Evolutionary conservation across 2,113 vertebrate species (phyloP).

Genomic region (Cololabis saira): DNA sequence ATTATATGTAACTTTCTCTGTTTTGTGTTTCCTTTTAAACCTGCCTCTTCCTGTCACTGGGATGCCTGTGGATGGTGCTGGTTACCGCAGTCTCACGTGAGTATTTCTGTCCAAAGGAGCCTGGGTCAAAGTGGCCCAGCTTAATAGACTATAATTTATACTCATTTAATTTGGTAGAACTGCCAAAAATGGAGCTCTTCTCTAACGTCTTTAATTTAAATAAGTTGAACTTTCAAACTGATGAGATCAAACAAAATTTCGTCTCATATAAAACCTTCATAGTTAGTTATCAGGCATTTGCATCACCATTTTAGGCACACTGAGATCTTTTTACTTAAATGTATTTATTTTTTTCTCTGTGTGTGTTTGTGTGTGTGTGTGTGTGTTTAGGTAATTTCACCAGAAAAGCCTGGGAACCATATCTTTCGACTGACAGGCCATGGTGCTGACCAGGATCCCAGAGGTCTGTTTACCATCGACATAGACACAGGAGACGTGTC

Average conservation of each 20-base stretch:
- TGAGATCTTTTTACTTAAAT: neutral
- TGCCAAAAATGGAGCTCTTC: too few relatives aligned
- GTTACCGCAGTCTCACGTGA: conserved; percentile 74
- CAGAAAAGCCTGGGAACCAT: conserved; percentile 82
- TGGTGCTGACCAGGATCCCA: conserved; percentile 93
- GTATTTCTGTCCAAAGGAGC: conserved; percentile 38
- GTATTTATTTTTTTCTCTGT: neutral
- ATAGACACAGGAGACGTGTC: conserved; percentile 89
- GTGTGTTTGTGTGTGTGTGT: conserved; percentile 27
- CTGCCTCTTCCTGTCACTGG: conserved; percentile 19
- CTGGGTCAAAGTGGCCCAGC: neutral
- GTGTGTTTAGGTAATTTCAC: conserved; percentile 86
- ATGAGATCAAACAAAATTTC: too few relatives aligned
- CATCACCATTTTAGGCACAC: conserved; percentile 16
- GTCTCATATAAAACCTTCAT: too few relatives aligned
- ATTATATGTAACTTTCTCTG: conserved; percentile 17
- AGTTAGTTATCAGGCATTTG: conserved; percentile 7
- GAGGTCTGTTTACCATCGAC: conserved; percentile 91
- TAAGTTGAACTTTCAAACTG: too few relatives aligned
- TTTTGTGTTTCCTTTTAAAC: conserved; percentile 42
- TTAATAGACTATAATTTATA: too few relatives aligned
- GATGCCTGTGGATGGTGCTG: conserved; percentile 41
- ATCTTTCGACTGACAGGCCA: conserved; percentile 92
- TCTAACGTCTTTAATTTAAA: too few relatives aligned
- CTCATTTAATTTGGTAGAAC: too few relatives aligned